phyloP scores from a whole-genome alignment of 1,140 invertebrate genomes.

The Trichoplusia ni region DNA sequence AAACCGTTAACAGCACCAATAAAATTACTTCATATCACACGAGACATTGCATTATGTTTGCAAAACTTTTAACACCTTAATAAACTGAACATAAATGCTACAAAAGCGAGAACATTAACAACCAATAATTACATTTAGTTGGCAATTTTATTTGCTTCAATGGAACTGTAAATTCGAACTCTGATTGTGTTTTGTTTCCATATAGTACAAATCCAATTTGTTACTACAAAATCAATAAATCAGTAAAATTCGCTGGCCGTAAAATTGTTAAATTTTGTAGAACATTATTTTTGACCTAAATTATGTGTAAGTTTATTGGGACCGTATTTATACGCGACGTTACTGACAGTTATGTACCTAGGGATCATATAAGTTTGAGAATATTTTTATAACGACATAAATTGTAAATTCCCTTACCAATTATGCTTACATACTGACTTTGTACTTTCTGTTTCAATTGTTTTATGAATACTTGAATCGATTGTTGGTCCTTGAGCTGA shows the following conservation, averaged over 20 bases:
- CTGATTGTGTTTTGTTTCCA: not conserved
- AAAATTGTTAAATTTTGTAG: conserved; percentile 12
- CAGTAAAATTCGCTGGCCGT: conserved; percentile 13
- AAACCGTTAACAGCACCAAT: too few relatives aligned
- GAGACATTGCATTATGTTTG: not conserved
- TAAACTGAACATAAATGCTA: not conserved
- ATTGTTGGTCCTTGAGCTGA: too few relatives aligned
- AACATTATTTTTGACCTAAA: not conserved
- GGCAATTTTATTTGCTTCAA: not conserved
- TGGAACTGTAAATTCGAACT: not conserved
- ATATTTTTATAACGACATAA: too few relatives aligned
- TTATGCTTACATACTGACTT: too few relatives aligned
- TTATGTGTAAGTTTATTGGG: too few relatives aligned
- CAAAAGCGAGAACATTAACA: not conserved
- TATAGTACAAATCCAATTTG: not conserved
- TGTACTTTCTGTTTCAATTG: too few relatives aligned
- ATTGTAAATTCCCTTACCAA: too few relatives aligned
- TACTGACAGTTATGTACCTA: too few relatives aligned
- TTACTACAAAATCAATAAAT: not conserved
- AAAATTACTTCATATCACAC: too few relatives aligned
- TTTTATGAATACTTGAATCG: too few relatives aligned
- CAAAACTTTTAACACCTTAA: not conserved
- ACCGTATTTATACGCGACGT: too few relatives aligned
- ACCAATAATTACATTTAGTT: not conserved
- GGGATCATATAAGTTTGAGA: too few relatives aligned